These are phyloP conservation scores for Hanleya hanleyi DNA, from an alignment of 2,888 invertebrate species.

Conservation along the genomic window DNA sequence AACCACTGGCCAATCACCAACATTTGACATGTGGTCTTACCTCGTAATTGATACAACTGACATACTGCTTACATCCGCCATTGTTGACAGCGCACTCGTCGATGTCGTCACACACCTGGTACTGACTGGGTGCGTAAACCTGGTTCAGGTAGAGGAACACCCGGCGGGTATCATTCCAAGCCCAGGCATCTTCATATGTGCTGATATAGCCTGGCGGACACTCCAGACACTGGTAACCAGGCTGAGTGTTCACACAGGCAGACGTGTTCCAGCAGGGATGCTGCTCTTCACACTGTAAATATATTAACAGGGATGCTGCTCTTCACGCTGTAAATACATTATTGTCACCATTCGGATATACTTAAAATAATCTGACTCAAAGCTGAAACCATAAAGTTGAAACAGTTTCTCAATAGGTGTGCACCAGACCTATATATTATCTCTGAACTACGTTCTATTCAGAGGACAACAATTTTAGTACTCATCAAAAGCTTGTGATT, in stretches of 20 bases:
- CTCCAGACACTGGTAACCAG: slow-evolving; percentile 56
- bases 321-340: no score
- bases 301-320: no score
- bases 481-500: no score
- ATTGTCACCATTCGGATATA: no score
- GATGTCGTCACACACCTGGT: slow-evolving; percentile 52
- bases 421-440: no score
- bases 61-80: slow-evolving; percentile 57
- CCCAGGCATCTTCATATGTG: slow-evolving; percentile 53
- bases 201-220: slow-evolving; percentile 53
- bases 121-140: slow-evolving; percentile 31
- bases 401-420: no score
- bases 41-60: slow-evolving; percentile 57
- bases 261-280: slow-evolving; percentile 38
- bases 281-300: slow-evolving; percentile 46
- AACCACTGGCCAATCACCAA: no score
- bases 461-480: no score
- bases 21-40: slow-evolving; percentile 50
- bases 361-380: no score
- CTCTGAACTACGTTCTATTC: no score
- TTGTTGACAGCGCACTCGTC: slow-evolving; percentile 54
- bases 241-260: slow-evolving; percentile 54
- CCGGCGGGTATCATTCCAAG: slow-evolving; percentile 42
- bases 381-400: no score
- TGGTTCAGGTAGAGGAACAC: slow-evolving; percentile 44